Evolutionary conservation across 2,113 vertebrate genomes (phyloP), one percentile per base, ranked within the genome.

Genomic region (Cyprinus carpio): DNA sequence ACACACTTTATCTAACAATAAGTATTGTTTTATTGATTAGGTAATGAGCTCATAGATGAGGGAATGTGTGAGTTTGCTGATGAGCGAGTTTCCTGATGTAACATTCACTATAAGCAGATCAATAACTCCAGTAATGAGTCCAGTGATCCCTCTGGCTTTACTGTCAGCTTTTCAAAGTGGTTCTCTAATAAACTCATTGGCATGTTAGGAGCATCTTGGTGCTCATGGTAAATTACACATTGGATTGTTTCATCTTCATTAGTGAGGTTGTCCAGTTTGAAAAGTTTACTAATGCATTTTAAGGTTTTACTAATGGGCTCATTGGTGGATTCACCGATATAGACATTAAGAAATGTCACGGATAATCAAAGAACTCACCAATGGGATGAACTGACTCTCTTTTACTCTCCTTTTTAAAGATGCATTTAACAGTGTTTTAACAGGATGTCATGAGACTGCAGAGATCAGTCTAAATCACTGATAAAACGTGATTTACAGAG

Each of bases 401-500:
- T 34, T 69, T 10, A 34, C 29, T 69, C 1, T 67, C 6, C 4
- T 31, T 67, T 31, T 51, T 43, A 43, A 43, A 43, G 8, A 43
- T 10, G 40, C 40, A 43, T 11, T 43, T 43, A 6, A 34, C 34
- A 34, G 34, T 34, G 34, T 34, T 40, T 7, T 10, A 40, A 40
- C 40, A 40, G 40, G 8, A 9, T 40, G 40, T 40, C 8, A 40
- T 40, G 40, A 40, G 40, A 40, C 40, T 40, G 40, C 40, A 1
- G 9, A 43, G 40, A 10, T 43, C 40, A 43, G 2, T 43, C 46
- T 76, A 4, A 76, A 27, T 77, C 18, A 77, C 49, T 23, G 74
- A 25, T 9, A 34, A 69, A 69, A 13, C 27, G 31, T 85, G 87
- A 90, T 87, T 88, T 84, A 90, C 82, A 87, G 86, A 80, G 75